Evolutionary conservation across 2,113 vertebrate species (phyloP).

Genomic region (Dromiciops gliroides): DNA sequence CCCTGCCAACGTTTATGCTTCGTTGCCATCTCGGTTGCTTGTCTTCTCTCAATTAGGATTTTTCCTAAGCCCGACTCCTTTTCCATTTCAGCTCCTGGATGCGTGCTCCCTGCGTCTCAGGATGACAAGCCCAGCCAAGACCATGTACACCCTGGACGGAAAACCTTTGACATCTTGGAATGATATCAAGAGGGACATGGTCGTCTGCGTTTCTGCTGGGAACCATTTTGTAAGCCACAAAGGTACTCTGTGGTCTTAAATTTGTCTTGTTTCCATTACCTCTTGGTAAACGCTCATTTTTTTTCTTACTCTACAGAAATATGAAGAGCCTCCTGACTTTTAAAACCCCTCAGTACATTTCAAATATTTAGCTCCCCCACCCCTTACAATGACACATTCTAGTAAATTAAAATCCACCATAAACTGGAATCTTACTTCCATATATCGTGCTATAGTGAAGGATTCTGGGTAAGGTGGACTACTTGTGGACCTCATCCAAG

Average conservation of each 20-base stretch:
- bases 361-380: background rate
- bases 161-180: conserved; percentile 60
- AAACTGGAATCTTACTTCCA: background rate
- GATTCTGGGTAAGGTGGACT: background rate
- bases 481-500: background rate
- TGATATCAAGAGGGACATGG: conserved; percentile 61
- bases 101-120: conserved; percentile 65
- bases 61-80: background rate
- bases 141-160: conserved; percentile 44
- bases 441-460: background rate
- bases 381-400: background rate
- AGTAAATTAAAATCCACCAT: background rate
- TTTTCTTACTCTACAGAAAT: background rate
- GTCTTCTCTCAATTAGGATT: background rate
- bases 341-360: background rate
- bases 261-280: conserved; percentile 1
- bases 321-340: background rate
- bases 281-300: background rate
- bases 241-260: conserved; percentile 69
- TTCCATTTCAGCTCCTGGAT: conserved; percentile 68
- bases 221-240: conserved; percentile 60
- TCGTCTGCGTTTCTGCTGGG: conserved; percentile 75
- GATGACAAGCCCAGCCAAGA: conserved; percentile 63
- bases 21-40: background rate
- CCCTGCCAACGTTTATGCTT: background rate